phyloP scores from a whole-genome alignment of 2,113 vertebrate genomes.

The Ctenodactylus gundi region DNA sequence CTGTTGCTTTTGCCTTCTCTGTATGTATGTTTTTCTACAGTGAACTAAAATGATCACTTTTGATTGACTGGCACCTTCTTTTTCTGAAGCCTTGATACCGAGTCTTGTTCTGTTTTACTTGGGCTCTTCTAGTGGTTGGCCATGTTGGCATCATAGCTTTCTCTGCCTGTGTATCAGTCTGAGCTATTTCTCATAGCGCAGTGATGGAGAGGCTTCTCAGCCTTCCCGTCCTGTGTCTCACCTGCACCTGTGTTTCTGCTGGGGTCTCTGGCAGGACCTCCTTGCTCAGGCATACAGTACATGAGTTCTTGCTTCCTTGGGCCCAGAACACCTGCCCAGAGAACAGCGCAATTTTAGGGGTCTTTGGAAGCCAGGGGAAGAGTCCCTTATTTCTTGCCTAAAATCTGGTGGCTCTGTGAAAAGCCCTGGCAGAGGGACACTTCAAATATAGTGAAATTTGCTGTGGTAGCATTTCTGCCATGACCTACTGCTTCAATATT shows the following conservation, averaged over 20 bases:
- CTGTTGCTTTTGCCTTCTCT: conserved; percentile 29
- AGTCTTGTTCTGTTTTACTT: neutral
- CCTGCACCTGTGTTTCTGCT: neutral
- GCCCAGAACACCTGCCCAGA: neutral
- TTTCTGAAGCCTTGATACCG: neutral
- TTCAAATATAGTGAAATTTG: neutral
- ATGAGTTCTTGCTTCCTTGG: neutral
- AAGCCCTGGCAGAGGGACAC: neutral
- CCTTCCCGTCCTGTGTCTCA: neutral
- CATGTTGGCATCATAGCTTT: neutral
- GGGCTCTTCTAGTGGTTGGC: neutral
- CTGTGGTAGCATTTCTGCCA: neutral
- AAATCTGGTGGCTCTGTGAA: conserved; percentile 24
- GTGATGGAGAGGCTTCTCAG: neutral
- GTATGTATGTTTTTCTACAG: conserved; percentile 28
- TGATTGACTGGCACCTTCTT: neutral
- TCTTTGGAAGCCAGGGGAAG: neutral
- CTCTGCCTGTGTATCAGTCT: neutral
- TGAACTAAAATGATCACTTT: neutral
- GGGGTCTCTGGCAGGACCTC: neutral
- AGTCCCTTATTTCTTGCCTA: neutral
- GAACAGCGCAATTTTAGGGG: neutral
- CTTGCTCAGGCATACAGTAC: neutral
- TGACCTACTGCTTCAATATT: neutral
- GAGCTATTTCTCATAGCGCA: neutral